Base-by-base conservation (phyloP, 2,888 invertebrate species). In the Cinara cedri region DNA sequence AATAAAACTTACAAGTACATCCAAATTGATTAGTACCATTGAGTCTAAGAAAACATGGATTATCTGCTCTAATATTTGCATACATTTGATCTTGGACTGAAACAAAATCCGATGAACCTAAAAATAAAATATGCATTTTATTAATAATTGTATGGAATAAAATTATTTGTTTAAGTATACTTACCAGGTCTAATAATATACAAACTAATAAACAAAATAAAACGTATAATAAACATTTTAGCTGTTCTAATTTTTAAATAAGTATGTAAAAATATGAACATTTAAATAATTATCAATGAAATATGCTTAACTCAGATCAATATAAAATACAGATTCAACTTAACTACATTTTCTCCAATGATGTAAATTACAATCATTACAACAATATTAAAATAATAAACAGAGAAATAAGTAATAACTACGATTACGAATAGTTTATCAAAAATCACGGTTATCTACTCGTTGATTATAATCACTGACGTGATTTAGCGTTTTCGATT, bases 1-100 rank as follows among this genome's bases (percentile, higher is more conserved):
- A 68, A 82, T 44, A 55, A 49, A 81, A 89, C 92, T 90, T 89
- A 97, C 97, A 96, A 72, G 94, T 91, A 86, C 98, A 98, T 81
- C 98, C 98, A 83, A 93, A 92, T 87, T 97, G 95, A 87, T 97
- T 95, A 14, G 98, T 98, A 81, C 92, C 96, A 89, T 98, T 98
- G 82, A 98, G 87, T 82, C 96, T 89, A 82, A 96, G 89, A 85
- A 96, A 96, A 87, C 98, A 98, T 72, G 92, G 91, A 80, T 90
- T 88, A 65, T 90, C 89, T 66, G 91, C 92, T 83, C 89, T 88
- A 75, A 96, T 90, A 14, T 89, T 86, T 83, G 90, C 89, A 84
- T 95, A 96, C 88, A 96, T 94, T 87, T 91, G 91, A 84, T 92
- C 91, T 85, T 90, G 91, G n/a, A 91, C 89, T 8, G 78, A 78